Conservation (phyloP, 2,888 invertebrate species). For the Polyploca ridens region DNA sequence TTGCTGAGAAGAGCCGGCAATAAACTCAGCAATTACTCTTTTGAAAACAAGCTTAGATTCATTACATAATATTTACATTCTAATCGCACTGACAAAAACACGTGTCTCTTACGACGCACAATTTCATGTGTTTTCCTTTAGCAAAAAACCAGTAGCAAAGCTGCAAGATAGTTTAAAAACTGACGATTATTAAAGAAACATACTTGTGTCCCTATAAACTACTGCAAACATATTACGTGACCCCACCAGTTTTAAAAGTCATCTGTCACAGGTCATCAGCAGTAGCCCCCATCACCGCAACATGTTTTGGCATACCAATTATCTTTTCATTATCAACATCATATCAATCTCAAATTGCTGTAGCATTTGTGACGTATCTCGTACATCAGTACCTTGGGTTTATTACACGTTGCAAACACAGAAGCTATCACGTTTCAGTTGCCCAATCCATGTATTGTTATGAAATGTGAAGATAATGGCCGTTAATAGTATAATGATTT, state of each 20-base stretch:
- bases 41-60: no score
- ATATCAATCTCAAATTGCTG: not conserved
- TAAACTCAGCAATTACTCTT: no score
- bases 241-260: not conserved
- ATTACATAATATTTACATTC: no score
- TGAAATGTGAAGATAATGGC: slow-evolving; percentile 5
- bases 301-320: slow-evolving; percentile 2
- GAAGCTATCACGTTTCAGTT: slow-evolving; percentile 5
- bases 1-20: no score
- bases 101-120: no score
- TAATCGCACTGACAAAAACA: no score
- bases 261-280: not conserved
- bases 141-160: no score
- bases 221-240: no score
- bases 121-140: no score
- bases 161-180: no score
- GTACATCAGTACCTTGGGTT: slow-evolving; percentile 4
- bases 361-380: not conserved
- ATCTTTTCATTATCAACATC: not conserved
- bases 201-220: no score
- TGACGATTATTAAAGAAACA: no score
- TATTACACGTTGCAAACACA: slow-evolving; percentile 7
- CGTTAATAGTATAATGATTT: not conserved
- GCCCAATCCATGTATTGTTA: slow-evolving; percentile 10
- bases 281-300: not conserved